Base-by-base conservation (phyloP, 2,797 vertebrate species). In the Mormyrops attenuatus region DNA sequence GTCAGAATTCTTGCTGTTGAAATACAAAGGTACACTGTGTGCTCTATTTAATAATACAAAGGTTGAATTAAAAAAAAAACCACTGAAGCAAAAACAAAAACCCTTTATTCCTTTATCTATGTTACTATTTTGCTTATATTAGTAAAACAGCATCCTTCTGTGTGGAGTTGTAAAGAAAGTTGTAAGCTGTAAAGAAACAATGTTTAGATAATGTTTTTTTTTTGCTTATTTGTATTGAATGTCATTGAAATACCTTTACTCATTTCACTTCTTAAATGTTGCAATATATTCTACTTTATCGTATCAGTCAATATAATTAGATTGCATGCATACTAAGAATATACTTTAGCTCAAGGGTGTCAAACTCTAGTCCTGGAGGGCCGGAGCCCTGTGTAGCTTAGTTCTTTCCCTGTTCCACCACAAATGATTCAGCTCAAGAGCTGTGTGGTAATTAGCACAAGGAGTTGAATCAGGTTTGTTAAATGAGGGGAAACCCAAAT, bases 1-100 rank as follows among this genome's bases (percentile, higher is more conserved):
- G 95, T 96, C 95, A 95, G 93, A 96, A 93, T 92, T 92, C 94
- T 93, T 91, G 94, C 94, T 94, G 95, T 95, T 93, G 89, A 91
- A 94, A 93, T 95, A 95, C 93, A 92, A 92, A 93, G 93, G 94
- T 92, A 91, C 93, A 93, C 93, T 55, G 26, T 69, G 26, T 63
- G 53, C 82, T 87, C 85, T 93, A 93, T 93, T 92, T 94, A 93
- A 87, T 87, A 87, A 52, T 63, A 44, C 84, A 90, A 88, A 91
- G 88, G 92, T 93, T 92, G 91, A 95, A 94, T 93, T 93, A 93
- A 91, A 92, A 82, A 38, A 13, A 85, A 91, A 91, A 91, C 92
- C 94, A 95, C 94, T 85, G 90, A 92, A 92, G n/a, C 89, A 77
- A 88, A 89, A 90, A 91, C 92, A 92, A 73, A 73, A 82, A n/a